phyloP scores from a whole-genome alignment of 2,113 vertebrate genomes.

The Cercocebus atys region DNA sequence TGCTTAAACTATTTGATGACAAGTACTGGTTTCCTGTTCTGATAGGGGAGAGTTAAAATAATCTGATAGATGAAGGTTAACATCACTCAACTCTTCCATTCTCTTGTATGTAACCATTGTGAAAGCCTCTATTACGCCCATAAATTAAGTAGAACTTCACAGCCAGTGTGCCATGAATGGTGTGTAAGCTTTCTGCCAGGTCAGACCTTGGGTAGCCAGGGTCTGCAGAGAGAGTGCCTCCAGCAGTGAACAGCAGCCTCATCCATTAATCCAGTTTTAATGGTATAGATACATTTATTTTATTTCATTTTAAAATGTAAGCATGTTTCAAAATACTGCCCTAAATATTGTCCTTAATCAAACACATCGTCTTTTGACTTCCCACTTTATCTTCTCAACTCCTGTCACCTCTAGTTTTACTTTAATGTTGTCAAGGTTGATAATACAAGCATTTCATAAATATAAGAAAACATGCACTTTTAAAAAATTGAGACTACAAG shows the following conservation, averaged over 20 bases:
- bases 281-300: background rate
- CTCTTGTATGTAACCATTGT: background rate
- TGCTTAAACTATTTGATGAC: too few relatives aligned
- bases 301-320: background rate
- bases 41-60: background rate
- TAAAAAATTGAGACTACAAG: background rate
- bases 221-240: background rate
- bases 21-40: background rate
- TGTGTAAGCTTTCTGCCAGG: background rate
- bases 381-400: background rate
- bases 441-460: background rate
- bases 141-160: background rate
- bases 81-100: background rate
- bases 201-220: background rate
- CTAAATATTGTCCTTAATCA: background rate
- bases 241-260: background rate
- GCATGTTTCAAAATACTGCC: background rate
- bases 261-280: background rate
- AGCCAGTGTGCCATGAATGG: too few relatives aligned
- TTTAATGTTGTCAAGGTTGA: background rate
- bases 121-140: background rate
- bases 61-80: background rate
- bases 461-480: background rate
- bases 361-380: background rate
- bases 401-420: background rate